These are phyloP conservation scores for Lydus trimaculatus DNA, from an alignment of 2,888 invertebrate genomes.

Conservation along the genomic window DNA sequence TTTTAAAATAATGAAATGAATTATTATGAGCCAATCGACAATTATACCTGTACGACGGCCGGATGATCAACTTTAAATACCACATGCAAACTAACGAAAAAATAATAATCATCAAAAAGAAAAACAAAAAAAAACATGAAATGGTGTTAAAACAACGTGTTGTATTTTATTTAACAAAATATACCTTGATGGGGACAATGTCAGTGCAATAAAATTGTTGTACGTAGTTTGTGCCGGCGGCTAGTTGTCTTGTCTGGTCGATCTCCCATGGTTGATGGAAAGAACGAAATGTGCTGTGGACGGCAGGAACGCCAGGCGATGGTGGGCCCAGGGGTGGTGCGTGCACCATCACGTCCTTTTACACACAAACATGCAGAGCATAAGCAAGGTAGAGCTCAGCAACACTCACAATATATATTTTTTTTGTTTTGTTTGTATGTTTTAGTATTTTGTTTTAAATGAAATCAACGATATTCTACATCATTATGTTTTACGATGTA, in stretches of 20 bases:
- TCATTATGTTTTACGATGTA: neutral
- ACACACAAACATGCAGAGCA: conserved; percentile 62
- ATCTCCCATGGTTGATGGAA: conserved; percentile 77
- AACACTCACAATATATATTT: conserved; percentile 20
- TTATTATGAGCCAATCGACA: neutral
- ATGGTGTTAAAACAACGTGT: conserved; percentile 16
- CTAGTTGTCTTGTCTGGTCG: conserved; percentile 66
- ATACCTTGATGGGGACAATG: conserved; percentile 66
- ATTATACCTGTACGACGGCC: neutral
- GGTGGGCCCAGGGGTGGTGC: conserved; percentile 58
- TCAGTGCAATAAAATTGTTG: conserved; percentile 61
- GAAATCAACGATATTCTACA: neutral
- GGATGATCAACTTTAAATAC: neutral
- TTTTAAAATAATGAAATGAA: neutral
- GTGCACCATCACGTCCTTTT: conserved; percentile 62
- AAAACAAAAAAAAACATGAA: too few species aligned
- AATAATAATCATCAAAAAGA: neutral
- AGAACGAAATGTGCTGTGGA: conserved; percentile 64
- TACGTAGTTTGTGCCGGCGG: conserved; percentile 57
- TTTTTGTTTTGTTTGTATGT: neutral
- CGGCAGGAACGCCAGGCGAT: conserved; percentile 59
- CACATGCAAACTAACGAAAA: neutral
- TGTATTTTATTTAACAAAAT: neutral
- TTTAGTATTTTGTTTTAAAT: neutral
- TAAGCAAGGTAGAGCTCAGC: conserved; percentile 52